Evolutionary conservation across 1,140 invertebrate species (phyloP).

Genomic region (Trichonephila inaurata): DNA sequence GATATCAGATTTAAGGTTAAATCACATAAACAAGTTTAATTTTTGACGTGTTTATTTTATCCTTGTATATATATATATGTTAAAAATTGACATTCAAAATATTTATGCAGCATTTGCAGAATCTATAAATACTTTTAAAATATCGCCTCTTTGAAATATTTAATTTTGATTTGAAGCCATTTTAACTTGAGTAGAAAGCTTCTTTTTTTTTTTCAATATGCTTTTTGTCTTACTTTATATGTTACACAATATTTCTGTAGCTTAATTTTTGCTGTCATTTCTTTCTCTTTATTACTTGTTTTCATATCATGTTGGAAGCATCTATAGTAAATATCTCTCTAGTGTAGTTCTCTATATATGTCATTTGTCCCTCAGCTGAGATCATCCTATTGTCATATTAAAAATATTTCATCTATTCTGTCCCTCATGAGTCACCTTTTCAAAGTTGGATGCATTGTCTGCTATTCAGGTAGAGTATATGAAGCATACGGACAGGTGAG

Average conservation of each 20-base stretch:
- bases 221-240: background rate
- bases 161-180: no score
- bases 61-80: no score
- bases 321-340: background rate
- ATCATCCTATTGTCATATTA: background rate
- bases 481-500: slow-evolving; percentile 55
- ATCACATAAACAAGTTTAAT: no score
- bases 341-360: background rate
- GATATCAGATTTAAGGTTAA: no score
- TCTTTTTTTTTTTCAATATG: background rate
- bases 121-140: no score
- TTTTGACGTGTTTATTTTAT: no score
- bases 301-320: background rate
- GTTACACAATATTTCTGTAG: background rate
- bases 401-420: slow-evolving; percentile 8
- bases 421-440: background rate
- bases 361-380: background rate
- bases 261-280: background rate
- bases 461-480: slow-evolving; percentile 64
- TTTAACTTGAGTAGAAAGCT: background rate
- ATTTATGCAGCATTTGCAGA: no score
- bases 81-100: no score
- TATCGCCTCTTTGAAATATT: no score
- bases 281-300: background rate
- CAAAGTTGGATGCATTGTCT: slow-evolving; percentile 45